These are phyloP conservation scores for Hirtodrosophila histrioides DNA, from an alignment of 2,888 invertebrate genomes.

Conservation along the genomic window DNA sequence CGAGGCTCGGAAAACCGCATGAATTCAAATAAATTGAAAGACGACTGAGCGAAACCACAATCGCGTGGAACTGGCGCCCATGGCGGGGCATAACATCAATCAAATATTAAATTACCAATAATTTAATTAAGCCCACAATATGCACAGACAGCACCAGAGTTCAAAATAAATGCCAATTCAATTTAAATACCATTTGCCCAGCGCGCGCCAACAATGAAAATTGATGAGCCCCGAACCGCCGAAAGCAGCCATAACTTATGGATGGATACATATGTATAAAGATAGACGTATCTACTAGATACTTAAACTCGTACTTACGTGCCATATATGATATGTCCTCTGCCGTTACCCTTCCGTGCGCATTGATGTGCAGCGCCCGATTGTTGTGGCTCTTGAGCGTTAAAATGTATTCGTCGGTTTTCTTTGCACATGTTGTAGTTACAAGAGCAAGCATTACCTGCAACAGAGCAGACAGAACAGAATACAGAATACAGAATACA, in stretches of 20 bases:
- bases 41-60: constrained; percentile 57
- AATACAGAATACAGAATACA: background rate
- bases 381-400: constrained; percentile 79
- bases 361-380: constrained; percentile 82
- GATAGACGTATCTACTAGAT: constrained; percentile 2
- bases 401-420: constrained; percentile 82
- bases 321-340: constrained; percentile 79
- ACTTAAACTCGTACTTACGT: constrained; percentile 78
- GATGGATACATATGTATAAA: constrained; percentile 5
- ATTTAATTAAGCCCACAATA: constrained; percentile 79
- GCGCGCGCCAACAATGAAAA: constrained; percentile 50
- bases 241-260: constrained; percentile 27
- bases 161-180: constrained; percentile 75
- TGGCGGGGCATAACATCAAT: constrained; percentile 71
- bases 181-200: constrained; percentile 65
- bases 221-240: constrained; percentile 48
- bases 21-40: constrained; percentile 64
- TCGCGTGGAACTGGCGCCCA: constrained; percentile 44
- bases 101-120: constrained; percentile 82
- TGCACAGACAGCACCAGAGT: constrained; percentile 65
- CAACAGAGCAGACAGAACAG: constrained; percentile 3
- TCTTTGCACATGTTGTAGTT: constrained; percentile 81
- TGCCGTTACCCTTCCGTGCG: constrained; percentile 82
- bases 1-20: constrained; percentile 54
- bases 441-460: constrained; percentile 83